These are phyloP conservation scores for Forbesichthys papilliferus DNA, from an alignment of 2,113 vertebrate species.

Conservation along the genomic window DNA sequence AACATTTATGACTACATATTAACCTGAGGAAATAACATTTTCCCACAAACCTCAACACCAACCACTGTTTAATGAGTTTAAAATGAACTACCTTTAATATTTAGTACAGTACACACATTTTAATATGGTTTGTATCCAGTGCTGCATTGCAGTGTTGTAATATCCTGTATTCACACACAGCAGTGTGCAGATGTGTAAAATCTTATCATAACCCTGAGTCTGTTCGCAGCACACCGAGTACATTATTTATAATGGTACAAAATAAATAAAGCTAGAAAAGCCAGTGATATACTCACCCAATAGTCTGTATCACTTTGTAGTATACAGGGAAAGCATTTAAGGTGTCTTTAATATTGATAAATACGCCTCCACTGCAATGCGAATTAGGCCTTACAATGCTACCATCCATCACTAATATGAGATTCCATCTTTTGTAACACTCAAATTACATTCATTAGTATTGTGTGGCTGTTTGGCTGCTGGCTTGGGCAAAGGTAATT, in stretches of 20 bases:
- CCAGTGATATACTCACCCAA: slow-evolving; percentile 43
- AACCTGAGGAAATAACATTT: slow-evolving; percentile 53
- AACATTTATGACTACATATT: slow-evolving; percentile 50
- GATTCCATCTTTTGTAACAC: slow-evolving; percentile 44
- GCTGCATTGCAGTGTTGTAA: background rate
- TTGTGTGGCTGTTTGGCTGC: slow-evolving; percentile 36
- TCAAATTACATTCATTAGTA: slow-evolving; percentile 63
- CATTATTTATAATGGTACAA: slow-evolving; percentile 61
- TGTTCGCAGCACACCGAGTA: slow-evolving; percentile 55
- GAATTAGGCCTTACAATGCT: slow-evolving; percentile 47
- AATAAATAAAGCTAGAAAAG: slow-evolving; percentile 42
- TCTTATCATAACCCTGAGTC: slow-evolving; percentile 52
- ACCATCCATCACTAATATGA: slow-evolving; percentile 65
- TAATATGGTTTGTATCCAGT: background rate
- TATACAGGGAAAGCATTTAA: slow-evolving; percentile 59
- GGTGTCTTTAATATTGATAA: slow-evolving; percentile 68
- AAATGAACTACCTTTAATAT: slow-evolving; percentile 13
- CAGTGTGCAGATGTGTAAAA: slow-evolving; percentile 16
- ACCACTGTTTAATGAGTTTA: background rate
- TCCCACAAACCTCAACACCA: slow-evolving; percentile 13
- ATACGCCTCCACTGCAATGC: slow-evolving; percentile 53
- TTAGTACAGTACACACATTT: slow-evolving; percentile 8
- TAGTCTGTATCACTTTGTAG: slow-evolving; percentile 60
- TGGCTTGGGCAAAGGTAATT: slow-evolving; percentile 24
- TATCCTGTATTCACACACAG: no score